Conservation (phyloP, 2,113 vertebrate genomes). For the Poeciliopsis prolifica region DNA sequence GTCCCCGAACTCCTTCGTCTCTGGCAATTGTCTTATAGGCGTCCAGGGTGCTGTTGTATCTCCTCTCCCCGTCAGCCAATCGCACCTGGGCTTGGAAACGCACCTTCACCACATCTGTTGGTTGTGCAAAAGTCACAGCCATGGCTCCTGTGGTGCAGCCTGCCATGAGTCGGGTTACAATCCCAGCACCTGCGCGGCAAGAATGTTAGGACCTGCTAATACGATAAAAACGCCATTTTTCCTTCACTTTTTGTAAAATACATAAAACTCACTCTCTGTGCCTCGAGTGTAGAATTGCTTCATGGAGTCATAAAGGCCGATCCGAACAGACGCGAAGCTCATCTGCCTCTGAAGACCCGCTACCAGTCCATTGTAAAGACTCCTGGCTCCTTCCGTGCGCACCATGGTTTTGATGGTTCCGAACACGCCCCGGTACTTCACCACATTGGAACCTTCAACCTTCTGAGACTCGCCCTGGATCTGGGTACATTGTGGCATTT, state of each 20-base stretch:
- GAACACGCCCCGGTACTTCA: constrained; percentile 81
- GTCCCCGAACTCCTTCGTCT: constrained; percentile 85
- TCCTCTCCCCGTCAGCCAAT: constrained; percentile 65
- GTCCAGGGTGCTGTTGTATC: constrained; percentile 86
- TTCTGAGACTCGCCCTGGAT: constrained; percentile 84
- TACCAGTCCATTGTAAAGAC: constrained; percentile 85
- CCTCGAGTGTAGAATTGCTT: constrained; percentile 88
- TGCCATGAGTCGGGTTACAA: constrained; percentile 84
- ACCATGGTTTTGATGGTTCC: constrained; percentile 86
- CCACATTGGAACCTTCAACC: constrained; percentile 17
- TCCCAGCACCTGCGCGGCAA: constrained; percentile 78
- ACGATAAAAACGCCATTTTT: too few relatives aligned
- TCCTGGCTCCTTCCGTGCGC: constrained; percentile 80
- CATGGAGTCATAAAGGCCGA: constrained; percentile 84
- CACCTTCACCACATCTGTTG: constrained; percentile 92
- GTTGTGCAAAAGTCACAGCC: constrained; percentile 89
- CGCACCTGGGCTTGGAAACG: constrained; percentile 86
- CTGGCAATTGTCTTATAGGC: constrained; percentile 89
- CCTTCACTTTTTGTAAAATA: not conserved
- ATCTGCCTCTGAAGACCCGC: constrained; percentile 86
- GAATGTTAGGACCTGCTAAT: not conserved
- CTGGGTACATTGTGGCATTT: constrained; percentile 58
- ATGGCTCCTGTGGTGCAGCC: constrained; percentile 89
- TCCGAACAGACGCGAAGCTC: constrained; percentile 84
- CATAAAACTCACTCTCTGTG: constrained; percentile 83